These are phyloP conservation scores for Popillia japonica DNA, from an alignment of 1,140 invertebrate species.

Conservation along the genomic window DNA sequence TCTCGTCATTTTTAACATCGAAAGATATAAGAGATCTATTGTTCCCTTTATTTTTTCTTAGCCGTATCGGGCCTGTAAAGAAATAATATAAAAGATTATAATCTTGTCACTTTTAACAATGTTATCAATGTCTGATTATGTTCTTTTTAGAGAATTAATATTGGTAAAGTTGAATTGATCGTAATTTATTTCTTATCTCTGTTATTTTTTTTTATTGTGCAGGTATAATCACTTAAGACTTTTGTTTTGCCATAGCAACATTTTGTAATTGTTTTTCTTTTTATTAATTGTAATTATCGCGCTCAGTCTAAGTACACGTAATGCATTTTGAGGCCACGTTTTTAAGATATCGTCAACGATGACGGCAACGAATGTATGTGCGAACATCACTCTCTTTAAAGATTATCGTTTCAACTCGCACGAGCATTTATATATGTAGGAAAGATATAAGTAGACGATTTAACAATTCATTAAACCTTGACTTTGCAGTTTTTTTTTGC, in stretches of 20 bases:
- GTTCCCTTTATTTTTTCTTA: background rate
- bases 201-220: conserved; percentile 32
- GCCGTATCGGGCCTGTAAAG: background rate
- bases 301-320: conserved; percentile 14
- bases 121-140: conserved; percentile 32
- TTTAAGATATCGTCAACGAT: background rate
- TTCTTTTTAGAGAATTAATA: conserved; percentile 35
- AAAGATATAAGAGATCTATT: background rate
- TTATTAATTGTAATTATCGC: conserved; percentile 34
- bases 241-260: conserved; percentile 33
- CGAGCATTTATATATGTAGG: background rate
- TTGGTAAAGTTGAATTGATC: conserved; percentile 30
- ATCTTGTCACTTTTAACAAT: conserved; percentile 34
- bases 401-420: background rate
- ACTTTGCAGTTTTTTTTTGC: background rate
- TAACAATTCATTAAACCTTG: conserved; percentile 3
- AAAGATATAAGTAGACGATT: background rate
- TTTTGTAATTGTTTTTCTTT: conserved; percentile 29
- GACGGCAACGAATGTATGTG: no score
- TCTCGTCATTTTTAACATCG: no score
- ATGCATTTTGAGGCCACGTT: conserved; percentile 11
- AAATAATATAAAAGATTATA: conserved; percentile 23
- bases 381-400: background rate
- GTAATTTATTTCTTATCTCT: conserved; percentile 28
- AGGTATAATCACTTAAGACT: conserved; percentile 25